Evolutionary conservation across 2,888 invertebrate genomes (phyloP), one percentile per base, ranked within the genome.

Genomic region (Bibio marci): DNA sequence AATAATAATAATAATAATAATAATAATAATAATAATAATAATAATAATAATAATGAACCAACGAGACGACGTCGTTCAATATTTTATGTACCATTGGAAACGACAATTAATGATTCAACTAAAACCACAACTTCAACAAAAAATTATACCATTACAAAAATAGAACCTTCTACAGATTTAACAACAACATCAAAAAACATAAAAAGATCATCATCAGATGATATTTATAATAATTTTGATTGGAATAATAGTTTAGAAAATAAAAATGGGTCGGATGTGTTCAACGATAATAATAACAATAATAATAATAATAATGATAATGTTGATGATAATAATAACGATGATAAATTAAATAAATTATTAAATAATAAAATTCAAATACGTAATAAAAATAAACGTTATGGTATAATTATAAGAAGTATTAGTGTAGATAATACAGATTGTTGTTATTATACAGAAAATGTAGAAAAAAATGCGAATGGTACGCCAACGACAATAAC

Each of bases 41-140:
- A 45, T 18, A 43, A 45, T 15, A 42, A 47, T 17, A 42, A 41
- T 53, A 60, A 55, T 37, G 68, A 69, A 51, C 71, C 73, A 4
- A 61, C 65, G 46, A 55, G 66, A 45, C 65, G 73, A 37, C 68
- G 80, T 43, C 69, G 80, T 45, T 80, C 80, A 36, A 76, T 79
- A 46, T 80, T 80, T 60, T 80, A 80, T 61, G 77, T 80, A 46
- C 74, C 80, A 46, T 63, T 80, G 48, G 55, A 59, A 8, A 30
- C 31, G 40, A 30, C 41, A 41, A 35, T 38, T 3, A 4, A 17
- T 15, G 6, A 18, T 13, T 18, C 15, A 7, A 18, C 5, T 18
- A 37, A 14, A 5, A 12, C 30, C 13, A 35, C 30, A 30, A 7
- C 14, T 15, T 32, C 15, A 32, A 8, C 32, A 12, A 12, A 32